Evolutionary conservation across 2,113 vertebrate species (phyloP), one percentile per base, ranked within the genome.

Genomic region (Cynoglossus semilaevis): DNA sequence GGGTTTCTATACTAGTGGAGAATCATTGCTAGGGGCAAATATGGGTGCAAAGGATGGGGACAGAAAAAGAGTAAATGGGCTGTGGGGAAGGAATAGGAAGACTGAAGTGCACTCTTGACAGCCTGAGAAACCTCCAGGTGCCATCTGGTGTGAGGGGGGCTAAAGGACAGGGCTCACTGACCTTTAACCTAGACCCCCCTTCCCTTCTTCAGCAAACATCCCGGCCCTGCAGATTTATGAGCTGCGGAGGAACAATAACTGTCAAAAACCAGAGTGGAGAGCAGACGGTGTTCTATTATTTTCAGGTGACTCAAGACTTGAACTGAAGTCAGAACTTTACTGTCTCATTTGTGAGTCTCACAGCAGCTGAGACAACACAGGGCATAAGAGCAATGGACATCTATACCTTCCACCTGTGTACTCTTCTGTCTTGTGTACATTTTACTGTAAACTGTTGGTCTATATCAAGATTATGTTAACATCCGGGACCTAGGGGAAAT

Each of bases 111-210:
- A 44, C 69, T 79, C 63, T 69, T 84, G 87, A 90, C 89, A 89
- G 86, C 88, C 88, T 92, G 89, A 91, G 89, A 91, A 91, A 89
- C 72, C 82, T 72, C 77, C 82, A 88, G 83, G 84, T 89, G 85
- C 88, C 88, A 92, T 92, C 91, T 92, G 90, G 88, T 18, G 15
- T 80, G 76, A 69, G 80, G 82, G 85, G 88, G 87, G 76, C 82
- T 84, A 82, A 82, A 87, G 85, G 88, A 90, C 84, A 88, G 79
- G 71, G 74, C 74, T 65, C 50, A 13, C 51, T n/a, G 74, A 91
- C 89, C 90, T 91, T 88, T 89, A 89, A 91, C 89, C 86, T 80
- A 90, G 77, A 89, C 88, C 77, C 86, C 79, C 77, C 83, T 88
- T 89, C 22, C 22, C 22, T 6, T 29, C 22, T 29, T 90, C 83